phyloP scores from a whole-genome alignment of 2,797 vertebrate genomes.

The Phrynocephalus forsythii region DNA sequence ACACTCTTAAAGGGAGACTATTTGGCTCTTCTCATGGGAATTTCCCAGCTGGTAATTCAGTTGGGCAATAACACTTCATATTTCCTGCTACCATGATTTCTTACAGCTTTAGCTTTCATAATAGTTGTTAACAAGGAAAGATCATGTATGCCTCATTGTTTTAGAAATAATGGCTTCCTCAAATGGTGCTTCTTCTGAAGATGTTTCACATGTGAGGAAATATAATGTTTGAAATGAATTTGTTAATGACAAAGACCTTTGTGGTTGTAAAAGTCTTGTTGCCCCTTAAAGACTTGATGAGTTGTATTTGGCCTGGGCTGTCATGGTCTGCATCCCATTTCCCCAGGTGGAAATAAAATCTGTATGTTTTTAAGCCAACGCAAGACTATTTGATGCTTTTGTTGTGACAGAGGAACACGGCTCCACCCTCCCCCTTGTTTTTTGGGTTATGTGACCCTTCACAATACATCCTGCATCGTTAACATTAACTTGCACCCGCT shows the following conservation, averaged over 20 bases:
- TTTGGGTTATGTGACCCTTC: not conserved
- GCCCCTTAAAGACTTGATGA: too few relatives aligned
- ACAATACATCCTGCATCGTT: not conserved
- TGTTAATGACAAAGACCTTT: rapidly evolving
- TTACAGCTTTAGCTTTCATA: not conserved
- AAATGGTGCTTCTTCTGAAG: not conserved
- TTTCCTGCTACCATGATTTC: not conserved
- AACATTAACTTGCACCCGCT: not conserved
- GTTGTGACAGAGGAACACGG: too few relatives aligned
- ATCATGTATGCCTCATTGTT: not conserved
- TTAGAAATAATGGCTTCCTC: rapidly evolving
- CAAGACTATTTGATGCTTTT: too few relatives aligned
- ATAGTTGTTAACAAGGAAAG: not conserved
- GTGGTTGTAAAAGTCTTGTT: too few relatives aligned
- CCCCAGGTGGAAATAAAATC: too few relatives aligned
- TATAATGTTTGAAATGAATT: not conserved
- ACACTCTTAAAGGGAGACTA: not conserved
- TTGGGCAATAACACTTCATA: not conserved
- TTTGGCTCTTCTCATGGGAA: not conserved
- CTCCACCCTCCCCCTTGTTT: too few relatives aligned
- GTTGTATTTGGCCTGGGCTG: too few relatives aligned
- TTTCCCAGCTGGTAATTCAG: not conserved
- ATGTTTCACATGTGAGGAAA: not conserved
- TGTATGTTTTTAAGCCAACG: too few relatives aligned
- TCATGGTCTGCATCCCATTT: too few relatives aligned